Evolutionary conservation across 2,888 invertebrate genomes (phyloP).

Genomic region (Coenonympha arcania): DNA sequence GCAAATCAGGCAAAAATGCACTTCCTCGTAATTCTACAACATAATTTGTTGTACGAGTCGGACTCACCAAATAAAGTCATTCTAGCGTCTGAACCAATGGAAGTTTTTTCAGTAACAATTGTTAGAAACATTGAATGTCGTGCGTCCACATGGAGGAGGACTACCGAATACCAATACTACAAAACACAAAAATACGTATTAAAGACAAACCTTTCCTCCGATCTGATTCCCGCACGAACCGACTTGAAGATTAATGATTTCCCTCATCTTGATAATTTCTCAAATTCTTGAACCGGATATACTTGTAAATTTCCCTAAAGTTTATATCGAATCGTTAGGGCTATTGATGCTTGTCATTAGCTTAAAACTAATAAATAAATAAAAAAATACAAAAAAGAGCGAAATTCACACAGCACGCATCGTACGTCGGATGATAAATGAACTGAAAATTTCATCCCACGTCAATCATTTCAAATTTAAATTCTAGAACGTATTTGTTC

Average conservation of each 20-base stretch:
- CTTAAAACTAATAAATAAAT: constrained; percentile 63
- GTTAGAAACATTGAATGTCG: too few relatives aligned
- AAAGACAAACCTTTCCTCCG: constrained; percentile 80
- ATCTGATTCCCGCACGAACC: constrained; percentile 77
- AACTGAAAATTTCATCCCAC: constrained; percentile 16
- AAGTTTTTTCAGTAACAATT: too few relatives aligned
- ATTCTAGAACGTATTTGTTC: constrained; percentile 41
- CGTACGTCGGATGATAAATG: constrained; percentile 48
- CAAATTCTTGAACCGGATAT: constrained; percentile 29
- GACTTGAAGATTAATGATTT: constrained; percentile 85
- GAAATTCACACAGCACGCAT: constrained; percentile 55
- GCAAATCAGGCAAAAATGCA: too few relatives aligned
- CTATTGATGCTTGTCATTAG: constrained; percentile 63
- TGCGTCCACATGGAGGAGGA: too few relatives aligned
- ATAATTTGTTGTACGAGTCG: too few relatives aligned
- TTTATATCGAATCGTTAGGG: constrained; percentile 39
- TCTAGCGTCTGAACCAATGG: too few relatives aligned
- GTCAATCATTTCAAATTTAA: constrained; percentile 33
- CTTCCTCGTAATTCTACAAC: too few relatives aligned
- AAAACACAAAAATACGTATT: too few relatives aligned
- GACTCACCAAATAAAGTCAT: too few relatives aligned
- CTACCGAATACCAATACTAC: too few relatives aligned
- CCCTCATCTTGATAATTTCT: constrained; percentile 76
- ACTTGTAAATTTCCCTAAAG: constrained; percentile 58
- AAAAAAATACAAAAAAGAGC: constrained; percentile 22